Percentiles rank a stretch among this genome's conserved stretches.
These are phyloP conservation scores for Copidosoma floridanum DNA, from an alignment of 1,140 invertebrate species.

Conservation along the genomic window DNA sequence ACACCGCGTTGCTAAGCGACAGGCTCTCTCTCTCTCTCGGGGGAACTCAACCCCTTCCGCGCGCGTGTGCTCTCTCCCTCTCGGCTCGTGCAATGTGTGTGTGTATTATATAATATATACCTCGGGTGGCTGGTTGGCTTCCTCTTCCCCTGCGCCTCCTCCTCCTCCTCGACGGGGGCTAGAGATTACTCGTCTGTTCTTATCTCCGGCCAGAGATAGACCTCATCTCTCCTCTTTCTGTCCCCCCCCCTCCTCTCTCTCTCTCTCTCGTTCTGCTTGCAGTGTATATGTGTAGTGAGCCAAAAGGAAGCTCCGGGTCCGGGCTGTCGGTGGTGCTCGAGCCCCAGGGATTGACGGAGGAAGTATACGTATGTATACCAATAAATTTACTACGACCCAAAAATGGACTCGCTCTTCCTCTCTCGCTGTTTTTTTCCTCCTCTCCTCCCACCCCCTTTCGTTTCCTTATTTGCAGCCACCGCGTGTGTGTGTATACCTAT, in stretches of 20 bases:
- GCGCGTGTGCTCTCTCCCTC: constrained; percentile 15
- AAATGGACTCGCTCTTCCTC: not conserved
- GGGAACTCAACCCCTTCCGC: constrained; percentile 28
- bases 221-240: not conserved
- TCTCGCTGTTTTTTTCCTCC: not conserved
- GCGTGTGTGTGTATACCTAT: not conserved
- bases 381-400: no score
- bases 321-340: no score
- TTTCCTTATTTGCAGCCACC: not conserved
- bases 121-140: constrained; percentile 1
- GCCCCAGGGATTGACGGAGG: no score
- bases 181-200: constrained; percentile 3
- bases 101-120: no score
- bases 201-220: constrained; percentile 1
- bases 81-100: no score
- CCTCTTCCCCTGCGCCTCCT: constrained; percentile 15
- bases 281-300: no score
- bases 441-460: no score
- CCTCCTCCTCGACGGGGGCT: not conserved
- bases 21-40: no score
- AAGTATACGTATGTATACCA: no score
- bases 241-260: not conserved
- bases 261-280: no score
- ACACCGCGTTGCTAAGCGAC: constrained; percentile 37
- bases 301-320: no score